These are phyloP conservation scores for Imbricaverruca yamaguchii DNA, from an alignment of 2,888 invertebrate genomes.

Conservation along the genomic window DNA sequence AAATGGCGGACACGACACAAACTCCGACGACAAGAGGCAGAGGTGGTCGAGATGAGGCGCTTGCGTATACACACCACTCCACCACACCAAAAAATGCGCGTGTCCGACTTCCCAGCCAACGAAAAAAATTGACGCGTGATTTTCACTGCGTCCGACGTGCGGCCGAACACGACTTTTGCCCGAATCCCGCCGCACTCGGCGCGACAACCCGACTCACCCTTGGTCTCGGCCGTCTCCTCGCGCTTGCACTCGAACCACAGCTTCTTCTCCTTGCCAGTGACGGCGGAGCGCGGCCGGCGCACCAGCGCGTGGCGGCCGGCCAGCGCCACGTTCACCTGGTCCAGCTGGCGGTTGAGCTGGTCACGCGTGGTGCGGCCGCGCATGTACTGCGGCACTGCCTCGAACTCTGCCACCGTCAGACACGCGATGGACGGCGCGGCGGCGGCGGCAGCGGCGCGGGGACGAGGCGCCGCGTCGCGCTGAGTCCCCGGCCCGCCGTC, in stretches of 20 bases:
- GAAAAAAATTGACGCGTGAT: too few relatives aligned
- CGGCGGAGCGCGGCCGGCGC: neutral
- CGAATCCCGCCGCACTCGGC: neutral
- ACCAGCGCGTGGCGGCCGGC: neutral
- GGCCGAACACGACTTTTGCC: too few relatives aligned
- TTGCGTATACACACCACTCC: too few relatives aligned
- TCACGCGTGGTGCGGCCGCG: neutral
- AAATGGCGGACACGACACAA: too few relatives aligned
- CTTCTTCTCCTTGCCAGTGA: neutral
- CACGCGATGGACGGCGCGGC: neutral
- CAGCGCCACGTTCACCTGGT: neutral
- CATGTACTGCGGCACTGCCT: constrained; percentile 5
- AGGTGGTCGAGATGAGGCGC: too few relatives aligned
- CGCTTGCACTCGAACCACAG: neutral
- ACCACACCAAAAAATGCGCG: too few relatives aligned
- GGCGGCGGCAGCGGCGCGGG: neutral
- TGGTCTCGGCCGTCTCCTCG: neutral
- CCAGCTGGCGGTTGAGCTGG: constrained; percentile 2
- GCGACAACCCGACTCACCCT: neutral
- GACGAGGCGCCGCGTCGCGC: too few relatives aligned
- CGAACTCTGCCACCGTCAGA: constrained; percentile 5
- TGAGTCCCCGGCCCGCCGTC: too few relatives aligned
- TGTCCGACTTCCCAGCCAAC: too few relatives aligned
- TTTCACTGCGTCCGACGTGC: too few relatives aligned
- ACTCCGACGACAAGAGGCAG: too few relatives aligned